Conservation (phyloP, 2,888 invertebrate genomes). For the Drosophila lutescens region DNA sequence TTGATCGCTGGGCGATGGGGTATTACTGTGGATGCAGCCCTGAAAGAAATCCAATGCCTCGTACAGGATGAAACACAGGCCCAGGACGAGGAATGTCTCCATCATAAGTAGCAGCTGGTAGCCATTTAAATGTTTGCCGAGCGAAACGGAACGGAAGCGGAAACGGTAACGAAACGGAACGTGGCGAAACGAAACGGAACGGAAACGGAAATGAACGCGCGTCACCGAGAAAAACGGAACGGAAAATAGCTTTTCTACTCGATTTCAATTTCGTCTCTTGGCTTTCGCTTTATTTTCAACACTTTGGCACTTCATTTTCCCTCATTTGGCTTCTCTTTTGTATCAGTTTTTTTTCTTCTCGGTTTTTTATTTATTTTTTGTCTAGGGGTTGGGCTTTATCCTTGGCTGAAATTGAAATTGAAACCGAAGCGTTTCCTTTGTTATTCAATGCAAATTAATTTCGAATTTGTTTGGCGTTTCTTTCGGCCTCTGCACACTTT, state of each 20-base stretch:
- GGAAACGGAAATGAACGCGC: conserved; percentile 22
- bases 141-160: conserved; percentile 23
- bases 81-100: conserved; percentile 89
- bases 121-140: conserved; percentile 72
- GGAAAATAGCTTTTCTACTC: neutral
- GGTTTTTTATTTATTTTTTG: conserved; percentile 28
- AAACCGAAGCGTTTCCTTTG: conserved; percentile 44
- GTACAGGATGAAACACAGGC: conserved; percentile 88
- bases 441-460: conserved; percentile 69
- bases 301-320: conserved; percentile 75
- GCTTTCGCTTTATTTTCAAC: conserved; percentile 49
- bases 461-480: conserved; percentile 60
- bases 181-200: conserved; percentile 26
- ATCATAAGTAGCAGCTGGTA: conserved; percentile 84
- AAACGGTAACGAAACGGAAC: conserved; percentile 1
- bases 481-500: conserved; percentile 40
- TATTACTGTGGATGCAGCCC: conserved; percentile 85
- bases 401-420: conserved; percentile 21
- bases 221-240: conserved; percentile 24
- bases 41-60: conserved; percentile 88
- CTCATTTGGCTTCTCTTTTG: conserved; percentile 30
- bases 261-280: conserved; percentile 20
- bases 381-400: conserved; percentile 12
- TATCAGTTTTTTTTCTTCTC: conserved; percentile 3
- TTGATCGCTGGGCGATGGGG: conserved; percentile 82